A percentile compares a stretch with the other conserved stretches of the same genome.
Evolutionary conservation across 2,888 invertebrate genomes (phyloP).

Genomic region (Agrotis exclamationis): DNA sequence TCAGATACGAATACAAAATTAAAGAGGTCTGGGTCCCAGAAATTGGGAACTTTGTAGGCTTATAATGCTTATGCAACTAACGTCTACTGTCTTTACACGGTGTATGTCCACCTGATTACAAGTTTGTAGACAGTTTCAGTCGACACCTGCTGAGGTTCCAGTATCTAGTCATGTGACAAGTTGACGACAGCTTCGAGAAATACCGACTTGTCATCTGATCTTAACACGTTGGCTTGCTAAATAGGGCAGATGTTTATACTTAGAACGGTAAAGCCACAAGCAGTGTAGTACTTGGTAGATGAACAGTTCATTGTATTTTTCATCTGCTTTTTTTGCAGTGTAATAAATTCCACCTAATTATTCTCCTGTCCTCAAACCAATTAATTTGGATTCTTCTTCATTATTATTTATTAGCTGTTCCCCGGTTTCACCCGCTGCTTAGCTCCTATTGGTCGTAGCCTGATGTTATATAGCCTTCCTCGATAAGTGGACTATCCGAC

Average conservation of each 20-base stretch:
- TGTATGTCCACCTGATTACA: not conserved
- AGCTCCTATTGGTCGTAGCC: no score
- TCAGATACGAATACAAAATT: no score
- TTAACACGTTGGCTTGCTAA: conserved; percentile 19
- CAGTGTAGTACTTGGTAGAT: not conserved
- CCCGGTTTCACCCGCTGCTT: no score
- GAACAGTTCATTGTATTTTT: not conserved
- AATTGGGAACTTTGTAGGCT: not conserved
- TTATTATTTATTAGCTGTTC: no score
- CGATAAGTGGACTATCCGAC: no score
- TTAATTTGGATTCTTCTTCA: no score
- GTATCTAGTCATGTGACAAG: conserved; percentile 24
- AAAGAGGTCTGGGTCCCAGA: no score
- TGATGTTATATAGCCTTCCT: no score
- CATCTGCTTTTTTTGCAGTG: not conserved
- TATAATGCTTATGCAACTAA: not conserved
- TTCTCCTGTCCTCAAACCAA: not conserved
- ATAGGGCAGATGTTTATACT: conserved; percentile 34
- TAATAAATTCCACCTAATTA: not conserved
- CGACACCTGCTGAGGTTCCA: conserved; percentile 30
- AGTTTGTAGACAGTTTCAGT: conserved; percentile 1
- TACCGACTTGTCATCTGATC: conserved; percentile 21
- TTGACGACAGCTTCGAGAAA: conserved; percentile 42
- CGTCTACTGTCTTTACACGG: not conserved
- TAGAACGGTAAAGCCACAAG: not conserved